phyloP scores from a whole-genome alignment of 2,113 vertebrate genomes.

The Megaleporinus macrocephalus region DNA sequence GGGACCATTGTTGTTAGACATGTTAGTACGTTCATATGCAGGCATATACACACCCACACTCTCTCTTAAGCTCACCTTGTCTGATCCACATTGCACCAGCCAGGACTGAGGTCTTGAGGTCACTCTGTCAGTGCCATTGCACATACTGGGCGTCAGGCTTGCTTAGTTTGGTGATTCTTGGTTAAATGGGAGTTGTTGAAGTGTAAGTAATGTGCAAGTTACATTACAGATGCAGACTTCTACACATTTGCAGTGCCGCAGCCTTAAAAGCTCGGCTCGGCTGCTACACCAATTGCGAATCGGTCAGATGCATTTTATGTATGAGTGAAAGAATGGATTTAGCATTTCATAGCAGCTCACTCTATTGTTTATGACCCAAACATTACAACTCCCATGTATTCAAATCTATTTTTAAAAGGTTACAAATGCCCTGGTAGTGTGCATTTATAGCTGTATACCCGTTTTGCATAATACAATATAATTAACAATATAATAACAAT shows the following conservation, averaged over 20 bases:
- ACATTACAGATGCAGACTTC: constrained; percentile 1
- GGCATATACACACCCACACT: constrained; percentile 17
- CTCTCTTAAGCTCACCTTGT: constrained; percentile 39
- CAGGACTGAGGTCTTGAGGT: constrained; percentile 8
- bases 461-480: constrained; percentile 10
- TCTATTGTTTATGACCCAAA: not conserved
- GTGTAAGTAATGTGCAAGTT: not conserved
- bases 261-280: constrained; percentile 6
- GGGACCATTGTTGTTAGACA: constrained; percentile 56
- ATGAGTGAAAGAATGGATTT: constrained; percentile 2
- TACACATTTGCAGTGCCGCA: not conserved
- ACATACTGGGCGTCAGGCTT: not conserved
- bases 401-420: not conserved
- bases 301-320: not conserved
- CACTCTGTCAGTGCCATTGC: constrained; percentile 1
- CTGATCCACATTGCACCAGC: constrained; percentile 33
- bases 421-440: not conserved
- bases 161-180: constrained; percentile 8
- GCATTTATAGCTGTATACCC: constrained; percentile 19
- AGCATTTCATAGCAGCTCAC: not conserved
- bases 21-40: constrained; percentile 21
- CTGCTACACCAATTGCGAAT: constrained; percentile 3
- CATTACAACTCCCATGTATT: not conserved
- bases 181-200: not conserved
- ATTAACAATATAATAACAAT: not conserved